These are phyloP conservation scores for Eulemur rufifrons DNA, from an alignment of 2,113 vertebrate genomes.

Conservation along the genomic window DNA sequence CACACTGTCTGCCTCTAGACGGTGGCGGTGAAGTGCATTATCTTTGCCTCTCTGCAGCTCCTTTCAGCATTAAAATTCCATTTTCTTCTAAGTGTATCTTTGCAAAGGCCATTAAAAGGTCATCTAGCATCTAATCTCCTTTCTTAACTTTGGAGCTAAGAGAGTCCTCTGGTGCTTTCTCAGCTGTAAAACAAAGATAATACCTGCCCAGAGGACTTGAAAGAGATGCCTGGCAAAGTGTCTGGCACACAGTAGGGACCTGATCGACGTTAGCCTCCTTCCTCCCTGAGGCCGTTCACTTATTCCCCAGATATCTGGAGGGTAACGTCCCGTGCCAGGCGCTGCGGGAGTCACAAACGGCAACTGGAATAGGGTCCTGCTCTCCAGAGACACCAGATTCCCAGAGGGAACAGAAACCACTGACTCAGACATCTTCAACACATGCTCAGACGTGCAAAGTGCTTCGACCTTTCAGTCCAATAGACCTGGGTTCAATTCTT, in stretches of 20 bases:
- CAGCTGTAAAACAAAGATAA: slow-evolving; percentile 56
- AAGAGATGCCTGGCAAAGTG: not conserved
- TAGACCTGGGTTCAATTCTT: not conserved
- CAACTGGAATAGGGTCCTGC: not conserved
- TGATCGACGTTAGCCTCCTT: not conserved
- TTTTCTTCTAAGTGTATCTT: slow-evolving; percentile 72
- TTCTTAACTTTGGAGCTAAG: slow-evolving; percentile 62
- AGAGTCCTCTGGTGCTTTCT: slow-evolving; percentile 42
- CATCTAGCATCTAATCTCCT: slow-evolving; percentile 72
- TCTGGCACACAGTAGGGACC: slow-evolving; percentile 54
- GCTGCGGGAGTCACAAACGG: not conserved
- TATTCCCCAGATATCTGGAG: not conserved
- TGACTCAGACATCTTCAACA: no score
- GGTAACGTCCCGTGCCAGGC: no score
- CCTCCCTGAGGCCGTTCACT: not conserved
- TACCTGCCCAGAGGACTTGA: not conserved
- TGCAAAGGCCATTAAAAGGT: slow-evolving; percentile 78
- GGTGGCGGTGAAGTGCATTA: slow-evolving; percentile 9
- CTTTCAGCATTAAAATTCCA: slow-evolving; percentile 72
- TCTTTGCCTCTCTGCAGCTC: slow-evolving; percentile 41
- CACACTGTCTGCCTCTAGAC: not conserved
- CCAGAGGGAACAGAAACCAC: not conserved
- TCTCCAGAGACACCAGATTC: not conserved
- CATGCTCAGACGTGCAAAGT: not conserved
- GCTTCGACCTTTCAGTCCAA: not conserved